Percentiles rank a stretch among this genome's conserved stretches.
Conservation (phyloP, 2,113 vertebrate genomes). For the Rhodinocichla rosea region DNA sequence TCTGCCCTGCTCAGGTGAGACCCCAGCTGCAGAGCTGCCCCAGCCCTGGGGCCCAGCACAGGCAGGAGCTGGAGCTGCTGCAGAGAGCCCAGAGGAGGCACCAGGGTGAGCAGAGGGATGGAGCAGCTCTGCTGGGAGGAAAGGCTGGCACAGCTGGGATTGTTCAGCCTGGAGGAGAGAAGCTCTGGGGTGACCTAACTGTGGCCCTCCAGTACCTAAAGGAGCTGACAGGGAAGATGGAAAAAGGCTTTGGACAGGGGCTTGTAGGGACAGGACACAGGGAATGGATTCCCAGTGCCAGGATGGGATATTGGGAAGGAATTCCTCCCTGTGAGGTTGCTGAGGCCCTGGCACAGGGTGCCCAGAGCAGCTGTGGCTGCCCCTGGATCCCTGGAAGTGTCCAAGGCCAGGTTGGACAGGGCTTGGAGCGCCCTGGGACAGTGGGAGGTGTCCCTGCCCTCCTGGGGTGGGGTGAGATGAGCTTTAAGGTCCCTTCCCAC, state of each 20-base stretch:
- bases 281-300: background rate
- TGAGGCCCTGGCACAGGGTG: background rate
- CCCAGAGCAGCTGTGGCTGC: background rate
- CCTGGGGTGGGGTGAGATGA: background rate
- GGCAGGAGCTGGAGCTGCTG: background rate
- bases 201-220: background rate
- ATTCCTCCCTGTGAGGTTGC: fast-evolving
- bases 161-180: background rate
- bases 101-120: background rate
- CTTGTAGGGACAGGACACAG: background rate
- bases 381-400: background rate
- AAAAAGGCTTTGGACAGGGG: background rate
- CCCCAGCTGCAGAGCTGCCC: background rate
- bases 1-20: background rate
- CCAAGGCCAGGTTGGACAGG: background rate
- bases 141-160: background rate
- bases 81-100: background rate
- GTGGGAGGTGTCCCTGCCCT: background rate
- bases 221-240: fast-evolving
- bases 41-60: background rate
- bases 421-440: fast-evolving
- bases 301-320: background rate
- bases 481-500: background rate
- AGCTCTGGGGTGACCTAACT: fast-evolving
- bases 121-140: background rate